Conservation (phyloP, 2,113 vertebrate genomes). For the Aspidoscelis tigris region DNA sequence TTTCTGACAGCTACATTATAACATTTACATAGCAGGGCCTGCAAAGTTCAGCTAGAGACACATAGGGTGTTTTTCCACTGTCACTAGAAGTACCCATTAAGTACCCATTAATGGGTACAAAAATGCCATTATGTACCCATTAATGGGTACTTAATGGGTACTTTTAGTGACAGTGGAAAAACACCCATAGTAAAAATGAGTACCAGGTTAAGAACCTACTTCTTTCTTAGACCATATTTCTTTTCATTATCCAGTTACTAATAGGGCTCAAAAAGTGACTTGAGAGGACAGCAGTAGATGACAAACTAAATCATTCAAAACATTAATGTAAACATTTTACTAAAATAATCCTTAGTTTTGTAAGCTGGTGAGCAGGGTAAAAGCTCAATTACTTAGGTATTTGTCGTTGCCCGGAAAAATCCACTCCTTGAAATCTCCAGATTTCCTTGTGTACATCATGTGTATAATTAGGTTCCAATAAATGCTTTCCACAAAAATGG, state of each 20-base stretch:
- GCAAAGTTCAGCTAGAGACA: not conserved
- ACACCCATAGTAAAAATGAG: not conserved
- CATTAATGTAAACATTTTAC: not conserved
- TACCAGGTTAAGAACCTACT: not conserved
- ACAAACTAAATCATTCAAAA: conserved; percentile 3
- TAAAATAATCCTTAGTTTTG: not conserved
- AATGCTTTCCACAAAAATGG: too few relatives aligned
- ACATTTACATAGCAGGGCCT: not conserved
- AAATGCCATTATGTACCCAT: too few relatives aligned
- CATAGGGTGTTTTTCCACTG: too few relatives aligned
- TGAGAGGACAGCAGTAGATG: not conserved
- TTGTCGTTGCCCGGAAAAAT: not conserved
- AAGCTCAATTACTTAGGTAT: not conserved
- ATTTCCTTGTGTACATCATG: not conserved
- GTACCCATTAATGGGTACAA: too few relatives aligned
- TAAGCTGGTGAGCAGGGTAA: not conserved
- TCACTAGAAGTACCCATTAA: too few relatives aligned
- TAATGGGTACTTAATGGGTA: too few relatives aligned
- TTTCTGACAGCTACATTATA: not conserved
- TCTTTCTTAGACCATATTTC: not conserved
- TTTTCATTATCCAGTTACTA: not conserved
- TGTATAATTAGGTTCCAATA: not conserved
- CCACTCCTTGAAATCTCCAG: not conserved
- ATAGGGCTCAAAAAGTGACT: not conserved
- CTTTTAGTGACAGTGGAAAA: too few relatives aligned